Evolutionary conservation across 2,888 invertebrate species (phyloP), one percentile per base, ranked within the genome.

Genomic region (Agrochola litura): DNA sequence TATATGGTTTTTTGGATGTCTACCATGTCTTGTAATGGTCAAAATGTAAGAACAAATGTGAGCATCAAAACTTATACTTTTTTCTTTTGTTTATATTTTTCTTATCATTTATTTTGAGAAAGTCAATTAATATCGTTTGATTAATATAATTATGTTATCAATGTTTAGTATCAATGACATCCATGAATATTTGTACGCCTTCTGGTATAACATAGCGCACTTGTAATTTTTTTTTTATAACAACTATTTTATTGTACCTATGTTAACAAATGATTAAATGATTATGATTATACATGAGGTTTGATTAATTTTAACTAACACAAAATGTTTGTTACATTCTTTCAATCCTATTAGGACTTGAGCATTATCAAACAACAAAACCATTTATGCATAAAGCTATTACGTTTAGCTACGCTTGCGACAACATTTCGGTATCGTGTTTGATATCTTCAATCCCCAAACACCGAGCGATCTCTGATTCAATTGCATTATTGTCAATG

Each of bases 401-500:
- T 64, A 73, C 10, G 56, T 58, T 60, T 49, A 79, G 54, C 54
- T 49, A 25, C 25, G n/a, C 60, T 41, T 37, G 60, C 58, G n/a
- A 61, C 37, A 54, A 65, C 71, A 61, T 65, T 10, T 65, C 64
- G 19, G 25, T 60, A 56, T 67, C 61, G 46, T 49, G 16, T 74
- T 77, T 76, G 58, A 49, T 69, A 76, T 76, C 60, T 65, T 52
- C 66, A 66, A 37, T 79, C 37, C 37, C 64, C 64, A 30, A 70
- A 79, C 66, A 64, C 43, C 25, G 49, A 58, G 60, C 65, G 37
- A 71, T 52, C 54, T 58, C 67, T 10, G 71, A 80, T 72, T 66
- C 77, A 77, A 86, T 76, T 73, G 74, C 77, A 81, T 76, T 79
- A 84, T 71, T 81, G 85, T 49, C 73, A 74, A 86, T 84, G 64